Evolutionary conservation across 2,113 vertebrate species (phyloP).

Genomic region (western clawed frog (Xenopus tropicalis)): UCB_Xtro_10.0 CM004443.2:203907501-203908000

Average conservation of each 20-base stretch:
- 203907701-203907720: slow-evolving; percentile 70
- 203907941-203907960: slow-evolving; percentile 7
- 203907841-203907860: slow-evolving; percentile 50
- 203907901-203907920: slow-evolving; percentile 54
- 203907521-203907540: no score
- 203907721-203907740: slow-evolving; percentile 63
- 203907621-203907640: slow-evolving; percentile 45
- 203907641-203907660: slow-evolving; percentile 53
- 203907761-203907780: slow-evolving; percentile 70
- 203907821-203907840: slow-evolving; percentile 63
- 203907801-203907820: slow-evolving; percentile 69
- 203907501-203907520: no score
- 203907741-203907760: slow-evolving; percentile 63
- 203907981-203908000: slow-evolving; percentile 23
- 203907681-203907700: slow-evolving; percentile 64
- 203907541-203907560: no score
- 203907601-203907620: slow-evolving; percentile 24
- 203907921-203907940: slow-evolving; percentile 54
- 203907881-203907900: slow-evolving; percentile 68
- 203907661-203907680: slow-evolving; percentile 53
- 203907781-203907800: slow-evolving; percentile 68
- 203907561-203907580: slow-evolving; percentile 37
- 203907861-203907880: slow-evolving; percentile 63
- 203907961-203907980: slow-evolving; percentile 26
- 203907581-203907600: slow-evolving; percentile 36